Evolutionary conservation across 2,797 vertebrate species (phyloP), one percentile per base, ranked within the genome.

Genomic region (Danio choprae): DNA sequence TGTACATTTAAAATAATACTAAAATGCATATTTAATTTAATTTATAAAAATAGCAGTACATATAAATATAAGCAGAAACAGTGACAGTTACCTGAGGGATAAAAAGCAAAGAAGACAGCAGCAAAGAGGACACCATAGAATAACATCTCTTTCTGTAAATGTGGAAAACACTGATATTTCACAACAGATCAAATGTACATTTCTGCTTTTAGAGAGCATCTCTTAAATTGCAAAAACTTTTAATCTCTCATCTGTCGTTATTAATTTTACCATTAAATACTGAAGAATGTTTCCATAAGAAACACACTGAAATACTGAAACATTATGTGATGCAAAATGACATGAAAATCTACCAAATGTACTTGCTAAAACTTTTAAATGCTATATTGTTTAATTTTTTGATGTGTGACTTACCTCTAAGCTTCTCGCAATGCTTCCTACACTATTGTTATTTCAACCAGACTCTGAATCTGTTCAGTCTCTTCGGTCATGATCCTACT

Each of bases 31-130:
- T n/a, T n/a, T n/a, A n/a, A n/a, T n/a, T n/a, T n/a, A n/a, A n/a
- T n/a, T n/a, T n/a, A n/a, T n/a, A n/a, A 29, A 29, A 1, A 29
- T 67, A 56, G 11, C 46, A 40, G 15, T 13, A 48, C 46, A 59
- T 16, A 59, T 15, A 0, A 36, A 11, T 2, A 16, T 2, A 16
- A 36, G 5, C 4, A 76, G 5, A 44, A n/a, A 65, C 6, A n/a
- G n/a, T n/a, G n/a, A 12, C 16, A 65, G 44, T 80, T 86, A 86
- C 84, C 84, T 82, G 80, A 77, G 16, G 79, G 51, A 77, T 79
- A 79, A 43, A 82, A 68, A 36, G 73, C 44, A 70, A 78, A 36
- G 51, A 82, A 56, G 59, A 84, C 72, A 10, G 73, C 44, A 22
- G 76, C 58, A 60, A 84, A 64, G 15, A 86, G 5, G 44, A 83